Evolutionary conservation across 1,140 invertebrate species (phyloP).

Genomic region (Drosophila kepulauana): DNA sequence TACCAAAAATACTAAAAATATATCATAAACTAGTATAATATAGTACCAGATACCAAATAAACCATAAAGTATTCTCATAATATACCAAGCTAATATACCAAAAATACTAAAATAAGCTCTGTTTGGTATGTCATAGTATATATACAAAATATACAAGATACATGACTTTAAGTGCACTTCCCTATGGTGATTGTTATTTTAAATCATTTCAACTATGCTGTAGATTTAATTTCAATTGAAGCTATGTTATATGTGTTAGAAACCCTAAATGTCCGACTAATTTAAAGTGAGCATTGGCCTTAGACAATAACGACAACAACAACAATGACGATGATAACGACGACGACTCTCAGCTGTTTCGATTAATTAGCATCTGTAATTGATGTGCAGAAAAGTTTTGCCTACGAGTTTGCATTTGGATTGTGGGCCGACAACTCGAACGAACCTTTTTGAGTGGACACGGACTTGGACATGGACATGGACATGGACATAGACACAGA

Average conservation of each 20-base stretch:
- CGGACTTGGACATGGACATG: constrained; percentile 42
- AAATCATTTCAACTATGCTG: not conserved
- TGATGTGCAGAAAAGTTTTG: constrained; percentile 80
- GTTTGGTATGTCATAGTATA: no score
- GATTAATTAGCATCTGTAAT: constrained; percentile 84
- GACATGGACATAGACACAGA: constrained; percentile 26
- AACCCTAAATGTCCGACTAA: constrained; percentile 29
- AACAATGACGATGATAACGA: not conserved
- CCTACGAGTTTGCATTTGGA: constrained; percentile 65
- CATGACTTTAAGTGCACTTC: not conserved
- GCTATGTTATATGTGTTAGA: not conserved
- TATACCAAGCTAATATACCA: no score
- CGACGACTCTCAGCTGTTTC: constrained; percentile 65
- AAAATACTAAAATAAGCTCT: no score
- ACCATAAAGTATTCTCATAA: no score
- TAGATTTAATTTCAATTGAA: not conserved
- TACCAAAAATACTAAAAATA: no score
- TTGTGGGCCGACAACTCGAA: constrained; percentile 44
- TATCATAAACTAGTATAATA: no score
- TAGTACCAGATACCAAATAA: no score
- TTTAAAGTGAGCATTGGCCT: constrained; percentile 38
- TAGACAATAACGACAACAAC: constrained; percentile 17
- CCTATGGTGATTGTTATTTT: not conserved
- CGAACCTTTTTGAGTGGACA: constrained; percentile 58
- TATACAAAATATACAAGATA: no score